Evolutionary conservation across 2,797 vertebrate species (phyloP), one percentile per base, ranked within the genome.

Genomic region (Taenioides sp.): DNA sequence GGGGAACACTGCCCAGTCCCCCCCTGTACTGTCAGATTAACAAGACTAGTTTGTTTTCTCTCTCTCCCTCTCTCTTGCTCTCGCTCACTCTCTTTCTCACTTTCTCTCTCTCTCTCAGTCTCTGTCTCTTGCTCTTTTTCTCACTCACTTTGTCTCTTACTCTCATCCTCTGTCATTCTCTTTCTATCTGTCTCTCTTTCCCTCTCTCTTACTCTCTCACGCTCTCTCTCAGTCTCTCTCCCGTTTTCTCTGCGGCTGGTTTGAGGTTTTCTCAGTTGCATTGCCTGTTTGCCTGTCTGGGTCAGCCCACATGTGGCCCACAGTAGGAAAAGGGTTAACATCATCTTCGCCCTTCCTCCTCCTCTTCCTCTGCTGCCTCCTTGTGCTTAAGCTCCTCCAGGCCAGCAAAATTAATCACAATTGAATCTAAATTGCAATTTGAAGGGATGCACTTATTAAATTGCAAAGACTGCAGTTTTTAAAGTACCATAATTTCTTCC

Each of bases 191-290:
- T 47, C 43, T 47, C 43, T 43, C 12, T 14, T 4, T 43, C 40
- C 3, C 40, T 3, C 11, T 43, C 40, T 43, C 0, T 43, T 4
- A 14, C 3, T 10, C 9, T 11, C 11, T 40, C 40, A 1, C 40
- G 11, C 40, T 12, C 9, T 40, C 40, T 40, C 40, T 14, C 40
- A 14, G 11, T 47, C 43, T 47, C 43, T 47, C 14, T 47, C 77
- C 71, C 78, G 79, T 81, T 88, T 88, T 88, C 85, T 91, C 90
- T 89, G 84, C 77, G 88, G 88, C 81, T 82, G 86, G 85, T 84
- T 89, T 92, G 90, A 90, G 92, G 91, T 93, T 93, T 91, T 88
- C 88, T 88, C 88, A 91, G 89, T 86, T 83, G 86, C 86, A 86
- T 77, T 83, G 88, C 89, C 85, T 87, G 88, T 87, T 89, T 89